Evolutionary conservation across 2,797 vertebrate genomes (phyloP).

Genomic region (Echiichthys vipera): DNA sequence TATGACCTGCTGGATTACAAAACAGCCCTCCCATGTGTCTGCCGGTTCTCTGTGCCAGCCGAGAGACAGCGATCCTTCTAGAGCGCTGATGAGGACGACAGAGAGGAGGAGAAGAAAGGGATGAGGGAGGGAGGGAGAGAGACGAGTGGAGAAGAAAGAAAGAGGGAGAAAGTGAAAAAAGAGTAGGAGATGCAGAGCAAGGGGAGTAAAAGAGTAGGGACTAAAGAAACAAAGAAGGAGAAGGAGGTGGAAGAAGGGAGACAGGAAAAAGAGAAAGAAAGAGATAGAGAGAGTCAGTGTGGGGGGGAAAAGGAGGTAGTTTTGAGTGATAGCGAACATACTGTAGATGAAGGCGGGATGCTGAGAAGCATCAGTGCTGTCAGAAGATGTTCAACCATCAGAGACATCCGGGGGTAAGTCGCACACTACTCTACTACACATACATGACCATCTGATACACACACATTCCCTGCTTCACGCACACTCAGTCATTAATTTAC

Average conservation of each 20-base stretch:
- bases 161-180: conserved; percentile 24
- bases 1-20: conserved; percentile 88
- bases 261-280: not conserved
- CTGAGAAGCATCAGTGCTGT: conserved; percentile 63
- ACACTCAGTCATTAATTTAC: conserved; percentile 31
- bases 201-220: not conserved
- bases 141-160: not conserved
- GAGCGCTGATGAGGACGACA: conserved; percentile 57
- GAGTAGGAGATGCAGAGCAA: conserved; percentile 21
- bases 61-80: conserved; percentile 79
- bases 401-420: conserved; percentile 81
- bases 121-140: not conserved
- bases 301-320: conserved; percentile 19
- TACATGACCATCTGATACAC: conserved; percentile 28
- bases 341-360: conserved; percentile 68
- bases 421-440: conserved; percentile 62
- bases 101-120: conserved; percentile 28
- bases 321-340: conserved; percentile 58
- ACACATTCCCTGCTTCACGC: conserved; percentile 38
- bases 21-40: conserved; percentile 88
- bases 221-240: not conserved
- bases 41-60: conserved; percentile 85
- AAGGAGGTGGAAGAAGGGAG: conserved; percentile 7
- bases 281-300: conserved; percentile 1
- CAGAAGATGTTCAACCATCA: conserved; percentile 70